Base-by-base conservation (phyloP, 2,888 invertebrate genomes). In the Himalopsyche japonica region DNA sequence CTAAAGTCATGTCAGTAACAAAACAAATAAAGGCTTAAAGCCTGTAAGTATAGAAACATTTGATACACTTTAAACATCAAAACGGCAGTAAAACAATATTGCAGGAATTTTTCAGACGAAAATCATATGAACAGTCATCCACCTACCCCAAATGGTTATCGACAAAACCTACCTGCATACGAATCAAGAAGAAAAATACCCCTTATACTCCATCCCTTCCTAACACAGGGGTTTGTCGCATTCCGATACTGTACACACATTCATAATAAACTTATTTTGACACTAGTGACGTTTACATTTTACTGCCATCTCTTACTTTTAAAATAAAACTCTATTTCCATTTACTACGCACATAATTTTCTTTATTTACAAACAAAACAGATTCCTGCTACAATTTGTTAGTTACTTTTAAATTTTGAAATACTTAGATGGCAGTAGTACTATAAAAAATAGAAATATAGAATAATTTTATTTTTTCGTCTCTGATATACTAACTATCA, bases 1-100 rank as follows among this genome's bases (percentile, higher is more conserved):
- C 98, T 93, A 98, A 95, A 94, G 98, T 97, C 98, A 98, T 98
- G 95, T 94, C 96, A 95, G 93, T 93, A 89, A 91, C 90, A 89
- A 91, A 89, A 89, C 34, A 49, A 43, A 78, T 34, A 76, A 30
- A 81, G 82, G 82, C 81, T 34, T 32, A 48, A 81, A 80, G 82
- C 85, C 85, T 70, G 80, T 47, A 76, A 70, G 43, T 83, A 80
- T 70, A 82, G 76, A 85, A 48, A 80, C 85, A 85, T 85, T 83
- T 85, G 85, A 82, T 76, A 64, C 27, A 83, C 80, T 81, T 80
- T 81, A 81, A 83, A 81, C 85, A 83, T 84, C 47, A 83, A 85
- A 80, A 81, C 79, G 34, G 76, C 24, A 78, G 34, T 47, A 48
- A 27, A 48, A 32, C 79, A 79, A 57, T 57, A 57, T 57, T 57